Conservation (phyloP, 2,888 invertebrate genomes). For the Protophormia terraenovae region DNA sequence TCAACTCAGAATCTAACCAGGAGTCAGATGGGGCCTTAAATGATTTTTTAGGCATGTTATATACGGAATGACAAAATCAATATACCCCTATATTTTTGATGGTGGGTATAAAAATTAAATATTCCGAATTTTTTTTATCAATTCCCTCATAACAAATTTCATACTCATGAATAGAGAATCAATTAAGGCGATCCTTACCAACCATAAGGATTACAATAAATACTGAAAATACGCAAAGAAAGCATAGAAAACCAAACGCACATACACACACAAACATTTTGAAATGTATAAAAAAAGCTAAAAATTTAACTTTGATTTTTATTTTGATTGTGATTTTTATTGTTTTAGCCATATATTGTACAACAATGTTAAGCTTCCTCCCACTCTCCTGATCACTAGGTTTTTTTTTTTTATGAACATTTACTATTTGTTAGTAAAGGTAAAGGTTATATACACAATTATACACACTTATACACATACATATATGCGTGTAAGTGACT, state of each 20-base stretch:
- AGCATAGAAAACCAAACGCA: not conserved
- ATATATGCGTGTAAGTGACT: not conserved
- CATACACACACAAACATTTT: not conserved
- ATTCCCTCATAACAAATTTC: too few species aligned
- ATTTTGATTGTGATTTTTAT: slow-evolving; percentile 68
- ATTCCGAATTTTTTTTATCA: too few species aligned
- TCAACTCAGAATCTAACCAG: too few species aligned
- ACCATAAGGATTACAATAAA: not conserved
- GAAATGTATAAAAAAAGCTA: not conserved
- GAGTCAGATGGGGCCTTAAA: too few species aligned
- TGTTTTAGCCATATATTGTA: slow-evolving; percentile 56
- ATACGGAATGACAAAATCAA: too few species aligned
- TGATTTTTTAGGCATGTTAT: too few species aligned
- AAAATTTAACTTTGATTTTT: slow-evolving; percentile 61
- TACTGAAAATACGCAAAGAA: slow-evolving; percentile 29
- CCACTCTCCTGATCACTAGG: not conserved
- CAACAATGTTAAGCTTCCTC: not conserved
- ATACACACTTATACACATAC: not conserved
- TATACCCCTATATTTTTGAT: too few species aligned
- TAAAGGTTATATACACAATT: slow-evolving; percentile 5
- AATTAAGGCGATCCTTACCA: not conserved
- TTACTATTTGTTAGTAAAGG: not conserved
- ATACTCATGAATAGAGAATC: too few species aligned
- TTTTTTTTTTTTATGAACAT: slow-evolving; percentile 30
- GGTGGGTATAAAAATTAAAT: too few species aligned